Conservation (phyloP, 2,797 vertebrate species). For the Falco columbarius region DNA sequence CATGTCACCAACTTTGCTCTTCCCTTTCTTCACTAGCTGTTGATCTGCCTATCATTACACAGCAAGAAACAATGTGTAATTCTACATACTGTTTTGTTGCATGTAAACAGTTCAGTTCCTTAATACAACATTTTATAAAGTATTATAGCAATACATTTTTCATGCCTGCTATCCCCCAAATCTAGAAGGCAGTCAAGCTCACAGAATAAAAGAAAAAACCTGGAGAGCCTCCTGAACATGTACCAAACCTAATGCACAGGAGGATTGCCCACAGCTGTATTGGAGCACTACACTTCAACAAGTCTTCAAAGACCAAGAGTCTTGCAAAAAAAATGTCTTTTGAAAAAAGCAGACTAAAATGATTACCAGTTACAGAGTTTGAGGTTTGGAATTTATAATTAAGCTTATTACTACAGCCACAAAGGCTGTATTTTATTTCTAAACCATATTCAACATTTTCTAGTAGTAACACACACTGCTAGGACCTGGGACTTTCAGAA, state of each 20-base stretch:
- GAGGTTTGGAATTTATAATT: not conserved
- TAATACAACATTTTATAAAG: not conserved
- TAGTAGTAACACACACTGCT: not conserved
- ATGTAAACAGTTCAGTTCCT: not conserved
- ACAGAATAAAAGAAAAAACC: not conserved
- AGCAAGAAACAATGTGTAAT: not conserved
- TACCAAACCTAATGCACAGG: not conserved
- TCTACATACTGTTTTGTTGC: not conserved
- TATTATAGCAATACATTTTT: not conserved
- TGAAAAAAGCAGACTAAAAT: not conserved
- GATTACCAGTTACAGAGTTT: not conserved
- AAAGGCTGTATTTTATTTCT: not conserved
- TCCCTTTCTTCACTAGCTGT: conserved; percentile 91
- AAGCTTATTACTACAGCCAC: not conserved
- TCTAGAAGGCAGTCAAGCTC: not conserved
- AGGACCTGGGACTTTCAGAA: not conserved
- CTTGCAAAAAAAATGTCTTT: not conserved
- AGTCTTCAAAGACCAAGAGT: not conserved
- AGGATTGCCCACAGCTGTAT: not conserved
- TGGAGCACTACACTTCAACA: not conserved
- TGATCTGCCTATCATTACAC: conserved; percentile 87
- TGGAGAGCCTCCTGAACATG: not conserved
- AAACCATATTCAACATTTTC: not conserved
- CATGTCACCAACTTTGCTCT: conserved; percentile 93
- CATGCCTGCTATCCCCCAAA: not conserved